Percentiles rank a stretch among this genome's conserved stretches.
Conservation (phyloP, 2,797 vertebrate species). For the Sus cebifrons region DNA sequence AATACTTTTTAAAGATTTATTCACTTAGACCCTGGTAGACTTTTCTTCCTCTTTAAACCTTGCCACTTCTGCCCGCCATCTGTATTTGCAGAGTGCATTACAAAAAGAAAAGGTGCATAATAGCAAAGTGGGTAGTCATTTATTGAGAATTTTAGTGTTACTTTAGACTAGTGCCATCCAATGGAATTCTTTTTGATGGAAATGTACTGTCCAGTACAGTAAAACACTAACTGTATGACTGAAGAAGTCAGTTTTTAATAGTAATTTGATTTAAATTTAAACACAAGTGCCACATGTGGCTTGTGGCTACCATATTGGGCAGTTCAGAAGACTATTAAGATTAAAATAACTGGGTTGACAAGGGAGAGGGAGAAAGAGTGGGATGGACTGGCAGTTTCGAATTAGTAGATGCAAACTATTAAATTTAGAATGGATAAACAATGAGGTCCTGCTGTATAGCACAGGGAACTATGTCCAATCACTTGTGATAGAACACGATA, state of each 20-base stretch:
- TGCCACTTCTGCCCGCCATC: neutral
- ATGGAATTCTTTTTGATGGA: neutral
- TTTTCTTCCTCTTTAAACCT: neutral
- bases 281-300: neutral
- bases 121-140: neutral
- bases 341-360: neutral
- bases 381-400: too few species aligned
- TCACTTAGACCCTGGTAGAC: neutral
- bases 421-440: too few species aligned
- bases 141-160: neutral
- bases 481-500: too few species aligned
- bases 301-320: neutral
- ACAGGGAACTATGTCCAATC: too few species aligned
- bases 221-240: neutral
- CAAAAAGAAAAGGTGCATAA: neutral
- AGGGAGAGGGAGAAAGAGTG: too few species aligned
- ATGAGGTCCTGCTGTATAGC: too few species aligned
- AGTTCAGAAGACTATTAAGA: neutral
- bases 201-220: neutral
- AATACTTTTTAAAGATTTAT: neutral
- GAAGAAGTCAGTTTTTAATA: neutral
- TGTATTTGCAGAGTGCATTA: neutral
- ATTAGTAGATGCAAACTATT: too few species aligned
- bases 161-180: neutral
- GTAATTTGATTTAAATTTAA: neutral